Evolutionary conservation across 2,113 vertebrate species (phyloP).

Genomic region (Sinocyclocheilus grahami): DNA sequence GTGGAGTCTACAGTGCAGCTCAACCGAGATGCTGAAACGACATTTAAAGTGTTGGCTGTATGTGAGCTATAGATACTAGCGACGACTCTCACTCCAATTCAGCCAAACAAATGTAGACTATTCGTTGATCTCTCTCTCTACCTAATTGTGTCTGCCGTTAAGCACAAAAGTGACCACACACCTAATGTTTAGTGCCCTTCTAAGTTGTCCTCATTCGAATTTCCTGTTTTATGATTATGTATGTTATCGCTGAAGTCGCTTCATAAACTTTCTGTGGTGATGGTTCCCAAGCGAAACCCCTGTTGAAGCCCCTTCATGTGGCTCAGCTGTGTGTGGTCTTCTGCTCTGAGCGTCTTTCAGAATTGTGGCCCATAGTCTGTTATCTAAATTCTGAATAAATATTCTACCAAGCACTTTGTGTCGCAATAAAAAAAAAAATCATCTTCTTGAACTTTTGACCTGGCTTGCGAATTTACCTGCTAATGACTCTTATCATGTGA

Average conservation of each 20-base stretch:
- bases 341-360: slow-evolving; percentile 14
- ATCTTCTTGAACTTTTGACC: slow-evolving; percentile 20
- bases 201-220: neutral
- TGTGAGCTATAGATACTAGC: slow-evolving; percentile 11
- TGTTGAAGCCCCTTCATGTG: neutral
- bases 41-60: slow-evolving; percentile 11
- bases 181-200: slow-evolving; percentile 30
- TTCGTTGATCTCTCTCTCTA: slow-evolving; percentile 4
- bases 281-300: slow-evolving; percentile 16
- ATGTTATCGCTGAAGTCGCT: neutral
- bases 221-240: slow-evolving; percentile 25
- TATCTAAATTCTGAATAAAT: slow-evolving; percentile 7
- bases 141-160: slow-evolving; percentile 2
- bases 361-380: slow-evolving; percentile 23
- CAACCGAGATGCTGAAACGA: slow-evolving; percentile 52
- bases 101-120: slow-evolving; percentile 14
- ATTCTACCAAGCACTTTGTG: slow-evolving; percentile 8
- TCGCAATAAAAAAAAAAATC: neutral
- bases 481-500: slow-evolving; percentile 28
- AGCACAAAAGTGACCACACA: neutral
- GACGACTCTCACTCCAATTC: slow-evolving; percentile 8
- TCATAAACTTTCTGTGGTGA: slow-evolving; percentile 34
- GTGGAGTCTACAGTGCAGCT: slow-evolving; percentile 68
- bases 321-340: slow-evolving; percentile 47
- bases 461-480: neutral